Evolutionary conservation across 2,113 vertebrate species (phyloP).

Genomic region (Takifugu bimaculatus): DNA sequence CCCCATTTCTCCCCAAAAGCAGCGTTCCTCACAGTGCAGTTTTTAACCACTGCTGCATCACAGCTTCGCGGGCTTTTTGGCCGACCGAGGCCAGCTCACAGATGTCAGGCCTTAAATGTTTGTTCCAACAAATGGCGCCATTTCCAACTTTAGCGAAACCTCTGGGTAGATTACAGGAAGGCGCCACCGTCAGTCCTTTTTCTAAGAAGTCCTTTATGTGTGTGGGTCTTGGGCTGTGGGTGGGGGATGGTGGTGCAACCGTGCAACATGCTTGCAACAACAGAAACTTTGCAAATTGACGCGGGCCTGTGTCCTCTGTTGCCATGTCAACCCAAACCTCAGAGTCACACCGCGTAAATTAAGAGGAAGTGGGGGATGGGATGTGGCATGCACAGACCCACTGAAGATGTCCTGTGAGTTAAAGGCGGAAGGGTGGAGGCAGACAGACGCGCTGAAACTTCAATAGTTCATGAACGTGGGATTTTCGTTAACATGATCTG

Average conservation of each 20-base stretch:
- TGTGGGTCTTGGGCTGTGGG: not conserved
- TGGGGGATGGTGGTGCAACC: slow-evolving; percentile 40
- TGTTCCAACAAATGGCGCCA: too few relatives aligned
- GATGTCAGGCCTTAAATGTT: too few relatives aligned
- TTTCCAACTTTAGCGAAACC: too few relatives aligned
- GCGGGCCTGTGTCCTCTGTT: slow-evolving; percentile 58
- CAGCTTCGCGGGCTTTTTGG: too few relatives aligned
- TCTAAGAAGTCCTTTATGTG: slow-evolving; percentile 45
- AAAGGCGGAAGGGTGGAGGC: not conserved
- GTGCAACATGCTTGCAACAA: slow-evolving; percentile 60
- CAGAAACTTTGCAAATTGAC: slow-evolving; percentile 65
- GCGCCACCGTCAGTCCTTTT: slow-evolving; percentile 16
- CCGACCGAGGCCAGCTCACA: too few relatives aligned
- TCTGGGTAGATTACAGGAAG: slow-evolving; percentile 39
- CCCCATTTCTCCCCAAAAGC: not conserved
- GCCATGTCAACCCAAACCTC: slow-evolving; percentile 74
- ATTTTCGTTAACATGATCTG: too few relatives aligned
- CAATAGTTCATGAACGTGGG: too few relatives aligned
- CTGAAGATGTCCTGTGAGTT: slow-evolving; percentile 36
- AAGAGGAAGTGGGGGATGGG: slow-evolving; percentile 74
- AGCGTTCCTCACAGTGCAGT: not conserved
- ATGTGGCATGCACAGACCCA: slow-evolving; percentile 28
- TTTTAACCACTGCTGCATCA: not conserved
- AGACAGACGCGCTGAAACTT: too few relatives aligned
- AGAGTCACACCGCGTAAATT: slow-evolving; percentile 63